Base-by-base conservation (phyloP, 2,888 invertebrate genomes). In the Drosophila monieri region DNA sequence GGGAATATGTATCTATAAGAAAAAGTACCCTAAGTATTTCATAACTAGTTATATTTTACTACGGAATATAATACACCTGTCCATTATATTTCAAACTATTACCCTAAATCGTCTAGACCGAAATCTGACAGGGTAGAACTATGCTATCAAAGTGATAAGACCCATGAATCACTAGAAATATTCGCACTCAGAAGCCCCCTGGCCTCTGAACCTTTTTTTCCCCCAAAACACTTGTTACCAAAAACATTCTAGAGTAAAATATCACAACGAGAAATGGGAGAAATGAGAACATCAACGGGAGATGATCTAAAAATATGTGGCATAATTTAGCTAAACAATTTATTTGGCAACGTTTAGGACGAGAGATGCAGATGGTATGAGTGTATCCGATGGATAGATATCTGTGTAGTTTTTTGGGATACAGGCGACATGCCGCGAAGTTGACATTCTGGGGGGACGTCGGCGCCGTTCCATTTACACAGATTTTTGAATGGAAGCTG, bases 391-490 rank as follows among this genome's bases (percentile, higher is more conserved):
- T 32, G 43, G 18, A 32, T 23, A 51, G 15, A 32, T 44, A 23
- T 56, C 57, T n/a, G 37, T 27, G 37, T 10, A 5, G 52, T 35
- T 46, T 18, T 6, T 37, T 37, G 61, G 18, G n/a, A 54, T 55
- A 39, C 25, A 37, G 30, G 30, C 54, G 41, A 73, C 66, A 59
- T 72, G 54, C 72, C 79, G 61, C 39, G 21, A 35, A 43, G 69
- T 52, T 59, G 69, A 69, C 52, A 71, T 44, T 18, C 3, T 15
- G 3, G 18, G 27, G 27, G 27, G 27, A 27, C 10, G 9, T 6
- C 57, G 83, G 75, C 80, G 84, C 80, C 83, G 80, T 80, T 77
- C 80, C 67, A 77, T 77, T 80, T 80, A 72, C 64, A 69, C 41
- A 52, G 74, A 67, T 61, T 78, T 55, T 48, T 49, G 55, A 39